phyloP scores from a whole-genome alignment of 2,113 vertebrate species.

The Tamias sibiricus region DNA sequence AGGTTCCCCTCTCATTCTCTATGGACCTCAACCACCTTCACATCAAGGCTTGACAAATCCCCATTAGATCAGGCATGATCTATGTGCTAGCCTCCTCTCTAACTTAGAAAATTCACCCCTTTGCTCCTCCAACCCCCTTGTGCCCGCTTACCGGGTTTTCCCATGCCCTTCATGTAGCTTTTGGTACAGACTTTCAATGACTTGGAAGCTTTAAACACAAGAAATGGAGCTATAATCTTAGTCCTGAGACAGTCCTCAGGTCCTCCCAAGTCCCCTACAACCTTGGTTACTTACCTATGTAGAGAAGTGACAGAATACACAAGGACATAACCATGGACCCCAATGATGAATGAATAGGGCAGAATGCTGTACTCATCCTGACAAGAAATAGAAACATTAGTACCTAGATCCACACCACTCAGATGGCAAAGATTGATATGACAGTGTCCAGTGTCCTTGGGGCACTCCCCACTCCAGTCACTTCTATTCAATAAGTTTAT shows the following conservation, averaged over 20 bases:
- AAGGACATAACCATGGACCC: conserved; percentile 92
- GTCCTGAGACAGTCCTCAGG: background rate
- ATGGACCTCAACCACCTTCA: background rate
- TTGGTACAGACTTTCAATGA: conserved; percentile 90
- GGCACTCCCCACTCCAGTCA: background rate
- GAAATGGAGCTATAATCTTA: conserved; percentile 49
- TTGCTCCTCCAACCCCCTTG: background rate
- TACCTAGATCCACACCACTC: background rate
- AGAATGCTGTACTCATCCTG: conserved; percentile 94
- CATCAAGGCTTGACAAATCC: background rate
- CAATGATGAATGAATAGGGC: conserved; percentile 91
- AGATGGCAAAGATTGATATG: background rate
- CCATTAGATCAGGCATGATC: background rate
- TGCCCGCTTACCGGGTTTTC: conserved; percentile 88
- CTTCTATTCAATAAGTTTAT: conserved; percentile 51
- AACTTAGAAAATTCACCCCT: background rate
- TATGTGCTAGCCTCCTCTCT: background rate
- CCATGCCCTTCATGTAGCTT: conserved; percentile 92
- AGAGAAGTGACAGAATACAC: conserved; percentile 92
- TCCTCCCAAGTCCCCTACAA: background rate
- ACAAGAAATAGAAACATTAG: conserved; percentile 44
- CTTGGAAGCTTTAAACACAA: conserved; percentile 90
- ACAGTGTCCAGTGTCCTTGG: background rate
- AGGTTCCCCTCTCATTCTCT: background rate
- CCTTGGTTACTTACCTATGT: conserved; percentile 86